A percentile compares a stretch with the other conserved stretches of the same genome.
These are phyloP conservation scores for Panthera leo DNA, from an alignment of 2,113 vertebrate species.

Conservation along the genomic window DNA sequence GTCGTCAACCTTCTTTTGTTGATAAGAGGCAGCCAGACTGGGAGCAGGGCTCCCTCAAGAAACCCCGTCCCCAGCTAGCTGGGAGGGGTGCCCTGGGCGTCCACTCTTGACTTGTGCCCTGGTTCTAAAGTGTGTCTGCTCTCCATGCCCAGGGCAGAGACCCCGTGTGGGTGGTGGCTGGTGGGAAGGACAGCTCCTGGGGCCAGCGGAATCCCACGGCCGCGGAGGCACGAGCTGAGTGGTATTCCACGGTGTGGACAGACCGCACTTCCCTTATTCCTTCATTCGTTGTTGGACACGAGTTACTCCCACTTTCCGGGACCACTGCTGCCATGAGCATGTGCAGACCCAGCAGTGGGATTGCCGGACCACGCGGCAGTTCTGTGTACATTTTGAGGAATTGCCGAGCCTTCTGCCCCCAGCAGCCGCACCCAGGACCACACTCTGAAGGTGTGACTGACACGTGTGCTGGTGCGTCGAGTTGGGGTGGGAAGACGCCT, in stretches of 20 bases:
- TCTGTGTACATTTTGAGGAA: no score
- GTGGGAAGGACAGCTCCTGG: background rate
- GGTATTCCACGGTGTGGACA: fast-evolving
- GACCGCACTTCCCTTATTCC: background rate
- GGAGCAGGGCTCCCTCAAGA: background rate
- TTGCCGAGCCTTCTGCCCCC: background rate
- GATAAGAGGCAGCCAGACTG: background rate
- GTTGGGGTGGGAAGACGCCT: background rate
- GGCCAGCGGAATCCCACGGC: no score
- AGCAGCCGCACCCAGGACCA: fast-evolving
- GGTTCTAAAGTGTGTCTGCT: background rate
- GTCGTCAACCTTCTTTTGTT: background rate
- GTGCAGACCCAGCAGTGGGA: background rate
- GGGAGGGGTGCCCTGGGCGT: fast-evolving
- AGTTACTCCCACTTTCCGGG: background rate
- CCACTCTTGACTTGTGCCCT: background rate
- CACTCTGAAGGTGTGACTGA: background rate
- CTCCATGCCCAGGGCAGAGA: background rate
- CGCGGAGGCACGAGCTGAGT: background rate
- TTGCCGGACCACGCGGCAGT: background rate
- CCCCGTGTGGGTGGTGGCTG: background rate
- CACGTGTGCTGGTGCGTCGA: fast-evolving
- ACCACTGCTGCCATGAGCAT: background rate
- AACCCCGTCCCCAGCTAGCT: no score
- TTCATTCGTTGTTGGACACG: background rate